phyloP scores from a whole-genome alignment of 2,888 invertebrate genomes.

The Lithosia quadra region DNA sequence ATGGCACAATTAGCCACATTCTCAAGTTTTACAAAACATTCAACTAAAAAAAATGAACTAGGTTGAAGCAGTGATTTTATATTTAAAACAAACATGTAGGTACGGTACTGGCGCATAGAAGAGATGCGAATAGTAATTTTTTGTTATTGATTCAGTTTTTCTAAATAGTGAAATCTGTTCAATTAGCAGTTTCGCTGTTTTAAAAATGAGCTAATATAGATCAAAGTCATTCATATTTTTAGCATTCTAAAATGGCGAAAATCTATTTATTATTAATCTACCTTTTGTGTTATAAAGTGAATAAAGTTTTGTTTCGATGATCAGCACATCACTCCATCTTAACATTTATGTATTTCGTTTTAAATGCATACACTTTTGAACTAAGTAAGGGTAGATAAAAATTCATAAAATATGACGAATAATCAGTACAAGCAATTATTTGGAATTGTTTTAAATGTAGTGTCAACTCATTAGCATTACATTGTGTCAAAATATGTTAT shows the following conservation, averaged over 20 bases:
- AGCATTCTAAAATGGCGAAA: too few relatives aligned
- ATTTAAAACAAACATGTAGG: not conserved
- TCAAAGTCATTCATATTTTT: too few relatives aligned
- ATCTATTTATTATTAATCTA: too few relatives aligned
- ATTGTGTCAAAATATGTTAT: constrained; percentile 54
- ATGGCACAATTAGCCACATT: not conserved
- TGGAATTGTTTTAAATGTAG: constrained; percentile 55
- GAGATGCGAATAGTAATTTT: too few relatives aligned
- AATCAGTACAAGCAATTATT: not conserved
- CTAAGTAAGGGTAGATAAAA: not conserved
- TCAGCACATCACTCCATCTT: not conserved
- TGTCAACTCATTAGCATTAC: constrained; percentile 47
- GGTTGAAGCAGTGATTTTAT: not conserved
- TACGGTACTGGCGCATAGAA: not conserved
- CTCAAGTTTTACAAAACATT: not conserved
- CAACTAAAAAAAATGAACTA: not conserved
- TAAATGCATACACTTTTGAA: not conserved
- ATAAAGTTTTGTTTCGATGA: constrained; percentile 6
- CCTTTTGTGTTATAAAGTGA: too few relatives aligned
- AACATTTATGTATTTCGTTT: not conserved
- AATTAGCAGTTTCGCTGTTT: too few relatives aligned
- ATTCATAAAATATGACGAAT: not conserved
- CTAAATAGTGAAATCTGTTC: too few relatives aligned
- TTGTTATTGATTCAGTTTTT: too few relatives aligned
- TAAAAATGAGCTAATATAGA: too few relatives aligned